Evolutionary conservation across 2,888 invertebrate species (phyloP).

Genomic region (Cylloceria caligata): DNA sequence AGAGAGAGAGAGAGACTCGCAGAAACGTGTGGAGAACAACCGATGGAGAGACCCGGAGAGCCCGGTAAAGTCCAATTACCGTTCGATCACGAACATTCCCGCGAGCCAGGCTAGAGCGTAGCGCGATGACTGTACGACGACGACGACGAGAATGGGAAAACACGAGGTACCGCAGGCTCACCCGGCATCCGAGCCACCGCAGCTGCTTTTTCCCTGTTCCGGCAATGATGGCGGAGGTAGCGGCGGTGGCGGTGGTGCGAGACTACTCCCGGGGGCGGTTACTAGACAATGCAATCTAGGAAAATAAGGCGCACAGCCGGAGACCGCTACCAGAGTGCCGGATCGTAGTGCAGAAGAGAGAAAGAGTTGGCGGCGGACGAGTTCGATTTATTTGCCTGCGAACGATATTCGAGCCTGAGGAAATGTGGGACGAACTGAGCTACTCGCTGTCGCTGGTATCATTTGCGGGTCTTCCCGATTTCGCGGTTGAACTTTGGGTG

Average conservation of each 20-base stretch:
- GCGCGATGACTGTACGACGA: conserved; percentile 28
- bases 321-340: conserved; percentile 34
- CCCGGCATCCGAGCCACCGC: conserved; percentile 44
- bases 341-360: conserved; percentile 3
- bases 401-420: conserved; percentile 10
- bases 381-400: conserved; percentile 39
- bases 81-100: conserved; percentile 61
- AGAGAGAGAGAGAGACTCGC: conserved; percentile 16
- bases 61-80: conserved; percentile 57
- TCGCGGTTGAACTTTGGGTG: background rate
- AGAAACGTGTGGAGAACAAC: conserved; percentile 18
- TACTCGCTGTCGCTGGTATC: background rate
- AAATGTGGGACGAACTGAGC: background rate
- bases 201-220: conserved; percentile 49
- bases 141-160: conserved; percentile 37
- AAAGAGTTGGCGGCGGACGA: conserved; percentile 11
- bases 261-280: conserved; percentile 39
- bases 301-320: conserved; percentile 62
- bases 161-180: conserved; percentile 46
- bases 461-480: conserved; percentile 14
- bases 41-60: conserved; percentile 43
- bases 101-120: conserved; percentile 20
- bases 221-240: conserved; percentile 30
- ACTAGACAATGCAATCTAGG: conserved; percentile 59
- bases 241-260: conserved; percentile 1